Evolutionary conservation across 2,797 vertebrate genomes (phyloP), one percentile per base, ranked within the genome.

Genomic region (Setipinna tenuifilis): DNA sequence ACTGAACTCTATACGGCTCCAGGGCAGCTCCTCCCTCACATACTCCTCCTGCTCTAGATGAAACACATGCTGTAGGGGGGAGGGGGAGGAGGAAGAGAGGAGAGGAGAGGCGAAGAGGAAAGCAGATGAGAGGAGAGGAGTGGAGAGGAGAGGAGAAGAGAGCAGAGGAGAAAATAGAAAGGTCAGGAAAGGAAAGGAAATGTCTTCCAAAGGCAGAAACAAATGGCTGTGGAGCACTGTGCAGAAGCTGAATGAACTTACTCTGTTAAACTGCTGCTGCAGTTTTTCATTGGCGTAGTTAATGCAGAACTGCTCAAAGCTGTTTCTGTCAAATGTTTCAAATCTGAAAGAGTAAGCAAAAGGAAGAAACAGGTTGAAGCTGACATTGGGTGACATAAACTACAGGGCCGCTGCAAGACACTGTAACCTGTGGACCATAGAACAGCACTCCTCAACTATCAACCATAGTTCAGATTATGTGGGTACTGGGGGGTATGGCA

Each of bases 251-350:
- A 62, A 21, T 16, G 11, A 90, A 90, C 95, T 90, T 86, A 97
- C 96, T 94, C 93, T 93, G 91, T 95, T 96, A 87, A 97, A 97
- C 83, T 96, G 95, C 90, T 97, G 96, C 84, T 97, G 96, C 81
- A 97, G 93, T 87, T 97, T 97, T 89, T 97, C 96, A 83, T 97
- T 97, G 3, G 96, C 96, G 28, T 95, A 96, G 90, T 97, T 97
- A 86, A 97, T 97, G 87, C 96, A 96, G 89, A 97, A 97, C 90
- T 97, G 96, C 89, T 97, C 97, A 88, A 97, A 97, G 88, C 96
- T 96, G 94, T 96, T 97, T 81, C 91, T 88, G 48, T 96, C 93
- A 87, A 97, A 96, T 2, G 95, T 96, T 93, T 97, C 96, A 90
- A 96, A 97, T 87, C 96, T 96, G 93, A 0, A 6, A 31, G 62